Conservation (phyloP, 92 coral and sea anemone species). For the Palythoa caribaeorum region DNA sequence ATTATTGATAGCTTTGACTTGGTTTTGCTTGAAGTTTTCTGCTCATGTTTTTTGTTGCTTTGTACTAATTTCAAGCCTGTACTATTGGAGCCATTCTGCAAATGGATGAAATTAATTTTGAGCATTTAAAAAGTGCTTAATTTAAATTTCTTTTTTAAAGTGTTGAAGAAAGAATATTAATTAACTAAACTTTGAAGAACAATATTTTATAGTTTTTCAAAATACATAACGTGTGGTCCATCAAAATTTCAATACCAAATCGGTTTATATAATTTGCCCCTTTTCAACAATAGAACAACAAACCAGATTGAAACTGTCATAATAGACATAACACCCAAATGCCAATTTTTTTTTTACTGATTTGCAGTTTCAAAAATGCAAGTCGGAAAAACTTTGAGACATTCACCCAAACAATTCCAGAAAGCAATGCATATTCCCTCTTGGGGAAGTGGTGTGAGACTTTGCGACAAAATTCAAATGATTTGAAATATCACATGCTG, state of each 20-base stretch:
- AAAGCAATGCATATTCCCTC: neutral
- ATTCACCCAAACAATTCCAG: neutral
- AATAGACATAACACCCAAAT: neutral
- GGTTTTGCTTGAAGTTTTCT: neutral
- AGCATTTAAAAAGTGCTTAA: no score
- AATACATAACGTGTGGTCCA: no score
- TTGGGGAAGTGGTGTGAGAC: neutral
- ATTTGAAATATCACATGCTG: neutral
- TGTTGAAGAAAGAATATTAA: no score
- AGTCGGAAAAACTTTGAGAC: neutral
- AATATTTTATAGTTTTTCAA: no score
- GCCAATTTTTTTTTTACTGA: neutral
- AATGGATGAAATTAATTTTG: no score
- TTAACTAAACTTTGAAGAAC: no score
- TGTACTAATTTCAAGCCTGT: no score
- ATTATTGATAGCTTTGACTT: neutral
- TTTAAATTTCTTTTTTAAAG: no score
- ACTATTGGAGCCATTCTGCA: no score
- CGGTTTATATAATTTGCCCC: neutral
- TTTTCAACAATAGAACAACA: neutral
- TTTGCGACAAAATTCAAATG: neutral
- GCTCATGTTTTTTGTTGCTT: no score
- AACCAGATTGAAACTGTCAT: slow-evolving; percentile 6
- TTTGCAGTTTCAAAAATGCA: neutral
- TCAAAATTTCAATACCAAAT: neutral